Evolutionary conservation across 2,113 vertebrate species (phyloP).

Genomic region (Sinosuthora webbiana): DNA sequence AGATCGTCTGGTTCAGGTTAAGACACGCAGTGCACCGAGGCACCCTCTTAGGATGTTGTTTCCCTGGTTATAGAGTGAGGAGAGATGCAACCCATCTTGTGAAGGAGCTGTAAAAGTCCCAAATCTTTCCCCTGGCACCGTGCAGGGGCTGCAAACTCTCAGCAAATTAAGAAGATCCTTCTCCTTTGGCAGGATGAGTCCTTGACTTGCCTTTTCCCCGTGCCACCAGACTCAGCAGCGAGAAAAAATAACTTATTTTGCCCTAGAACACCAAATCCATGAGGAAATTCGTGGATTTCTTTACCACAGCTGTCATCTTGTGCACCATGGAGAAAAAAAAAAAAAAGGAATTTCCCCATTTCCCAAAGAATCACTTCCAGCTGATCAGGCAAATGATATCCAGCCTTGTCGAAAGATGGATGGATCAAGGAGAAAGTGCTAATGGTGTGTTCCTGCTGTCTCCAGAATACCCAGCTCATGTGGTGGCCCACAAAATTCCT

Average conservation of each 20-base stretch:
- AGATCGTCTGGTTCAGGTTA: neutral
- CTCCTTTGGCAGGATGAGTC: neutral
- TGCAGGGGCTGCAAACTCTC: neutral
- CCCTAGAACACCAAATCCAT: neutral
- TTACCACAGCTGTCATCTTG: neutral
- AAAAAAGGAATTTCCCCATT: neutral
- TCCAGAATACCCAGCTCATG: neutral
- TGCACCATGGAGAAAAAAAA: no score
- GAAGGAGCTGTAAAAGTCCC: neutral
- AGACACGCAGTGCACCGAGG: rapidly evolving
- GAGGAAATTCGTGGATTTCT: neutral
- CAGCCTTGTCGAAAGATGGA: neutral
- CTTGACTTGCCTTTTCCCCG: neutral
- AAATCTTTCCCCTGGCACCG: neutral
- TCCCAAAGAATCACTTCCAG: neutral
- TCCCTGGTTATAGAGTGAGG: neutral
- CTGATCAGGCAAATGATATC: neutral
- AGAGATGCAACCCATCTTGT: neutral
- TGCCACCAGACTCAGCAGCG: neutral
- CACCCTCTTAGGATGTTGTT: neutral
- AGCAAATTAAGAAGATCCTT: neutral
- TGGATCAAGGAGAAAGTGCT: rapidly evolving
- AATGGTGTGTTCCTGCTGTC: neutral
- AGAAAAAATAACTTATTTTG: neutral
- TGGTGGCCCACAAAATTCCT: neutral